These are phyloP conservation scores for Lycocorax pyrrhopterus DNA, from an alignment of 2,113 vertebrate species.

Conservation along the genomic window DNA sequence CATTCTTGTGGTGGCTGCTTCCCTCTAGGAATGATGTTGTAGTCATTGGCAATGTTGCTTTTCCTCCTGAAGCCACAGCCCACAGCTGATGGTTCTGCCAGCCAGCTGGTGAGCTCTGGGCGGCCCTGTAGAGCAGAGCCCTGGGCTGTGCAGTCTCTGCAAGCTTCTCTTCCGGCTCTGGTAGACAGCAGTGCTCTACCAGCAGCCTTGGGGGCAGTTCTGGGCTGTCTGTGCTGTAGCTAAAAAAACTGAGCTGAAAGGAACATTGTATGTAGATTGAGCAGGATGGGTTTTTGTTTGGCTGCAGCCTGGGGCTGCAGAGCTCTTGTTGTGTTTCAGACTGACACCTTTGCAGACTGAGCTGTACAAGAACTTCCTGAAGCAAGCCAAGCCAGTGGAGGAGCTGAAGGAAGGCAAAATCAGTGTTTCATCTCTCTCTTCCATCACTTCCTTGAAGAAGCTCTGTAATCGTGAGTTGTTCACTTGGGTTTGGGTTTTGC, in stretches of 20 bases:
- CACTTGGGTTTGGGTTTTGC: background rate
- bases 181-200: background rate
- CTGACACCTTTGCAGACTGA: slow-evolving; percentile 87
- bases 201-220: background rate
- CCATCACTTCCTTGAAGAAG: slow-evolving; percentile 95
- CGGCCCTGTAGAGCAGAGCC: background rate
- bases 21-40: background rate
- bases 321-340: slow-evolving; percentile 67
- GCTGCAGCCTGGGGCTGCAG: background rate
- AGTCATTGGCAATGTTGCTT: background rate
- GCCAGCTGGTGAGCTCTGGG: background rate
- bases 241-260: background rate
- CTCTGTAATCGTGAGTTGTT: slow-evolving; percentile 93
- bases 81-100: background rate
- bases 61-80: background rate
- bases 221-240: background rate
- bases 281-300: background rate
- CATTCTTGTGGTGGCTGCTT: background rate
- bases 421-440: slow-evolving; percentile 92
- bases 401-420: slow-evolving; percentile 84
- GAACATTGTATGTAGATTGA: background rate
- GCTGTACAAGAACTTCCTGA: slow-evolving; percentile 88
- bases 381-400: slow-evolving; percentile 88
- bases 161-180: background rate
- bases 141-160: background rate